phyloP scores from a whole-genome alignment of 2,797 vertebrate genomes.

The Masticophis lateralis region DNA sequence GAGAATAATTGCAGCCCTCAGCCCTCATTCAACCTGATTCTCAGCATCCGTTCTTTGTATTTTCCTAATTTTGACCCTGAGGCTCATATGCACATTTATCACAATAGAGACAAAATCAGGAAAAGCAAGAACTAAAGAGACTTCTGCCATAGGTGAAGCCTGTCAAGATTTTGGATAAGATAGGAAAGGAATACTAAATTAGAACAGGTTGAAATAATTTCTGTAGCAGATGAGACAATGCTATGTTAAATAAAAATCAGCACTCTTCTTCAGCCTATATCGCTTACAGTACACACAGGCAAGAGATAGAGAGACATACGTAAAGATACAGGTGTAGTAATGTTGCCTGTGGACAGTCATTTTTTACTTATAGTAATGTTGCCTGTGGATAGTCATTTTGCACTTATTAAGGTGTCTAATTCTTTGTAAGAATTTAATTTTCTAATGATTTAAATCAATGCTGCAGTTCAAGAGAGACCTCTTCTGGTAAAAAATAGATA shows the following conservation, averaged over 20 bases:
- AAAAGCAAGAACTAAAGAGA: not conserved
- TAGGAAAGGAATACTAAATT: not conserved
- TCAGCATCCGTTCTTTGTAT: not conserved
- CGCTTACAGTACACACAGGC: not conserved
- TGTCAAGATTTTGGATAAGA: not conserved
- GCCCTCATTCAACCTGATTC: not conserved
- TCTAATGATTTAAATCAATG: not conserved
- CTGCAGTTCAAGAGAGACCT: constrained; percentile 11
- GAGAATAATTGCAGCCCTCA: not conserved
- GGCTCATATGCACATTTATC: not conserved
- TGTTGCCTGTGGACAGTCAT: not conserved
- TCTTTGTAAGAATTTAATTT: not conserved
- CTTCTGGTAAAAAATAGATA: not conserved
- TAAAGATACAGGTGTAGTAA: not conserved
- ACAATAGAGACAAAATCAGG: not conserved
- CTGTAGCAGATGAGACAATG: not conserved
- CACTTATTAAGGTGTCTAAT: not conserved
- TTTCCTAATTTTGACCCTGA: not conserved
- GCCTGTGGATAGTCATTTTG: not conserved
- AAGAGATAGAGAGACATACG: not conserved
- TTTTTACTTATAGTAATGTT: not conserved
- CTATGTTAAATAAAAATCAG: not conserved
- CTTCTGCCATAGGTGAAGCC: not conserved
- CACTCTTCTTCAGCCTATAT: not conserved
- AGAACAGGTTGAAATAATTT: not conserved